These are phyloP conservation scores for Onychomys arenicola DNA, from an alignment of 2,797 vertebrate species.

Conservation along the genomic window DNA sequence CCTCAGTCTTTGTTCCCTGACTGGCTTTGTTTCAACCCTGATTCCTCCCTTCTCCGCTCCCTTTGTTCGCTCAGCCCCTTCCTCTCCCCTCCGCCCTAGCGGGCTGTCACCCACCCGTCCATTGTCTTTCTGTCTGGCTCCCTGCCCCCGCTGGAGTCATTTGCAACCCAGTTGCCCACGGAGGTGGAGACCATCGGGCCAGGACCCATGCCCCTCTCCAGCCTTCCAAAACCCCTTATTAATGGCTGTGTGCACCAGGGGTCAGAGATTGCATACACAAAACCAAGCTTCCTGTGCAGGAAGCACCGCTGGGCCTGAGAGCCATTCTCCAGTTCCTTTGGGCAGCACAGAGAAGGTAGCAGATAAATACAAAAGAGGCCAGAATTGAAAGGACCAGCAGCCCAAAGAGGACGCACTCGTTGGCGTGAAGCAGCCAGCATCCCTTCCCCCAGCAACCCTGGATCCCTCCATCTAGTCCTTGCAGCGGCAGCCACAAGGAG, in stretches of 20 bases:
- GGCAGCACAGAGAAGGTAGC: neutral
- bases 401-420: neutral
- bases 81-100: neutral
- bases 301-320: neutral
- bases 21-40: neutral
- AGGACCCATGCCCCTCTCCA: neutral
- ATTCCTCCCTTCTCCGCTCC: neutral
- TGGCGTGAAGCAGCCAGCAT: neutral
- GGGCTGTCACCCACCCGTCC: neutral
- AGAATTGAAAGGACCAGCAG: too few species aligned
- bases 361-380: neutral
- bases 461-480: neutral
- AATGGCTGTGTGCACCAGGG: neutral
- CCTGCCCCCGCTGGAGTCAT: neutral
- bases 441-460: too few species aligned
- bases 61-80: neutral
- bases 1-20: slow-evolving; percentile 40
- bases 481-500: too few species aligned
- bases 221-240: neutral
- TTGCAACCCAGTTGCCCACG: neutral
- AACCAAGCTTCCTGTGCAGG: neutral
- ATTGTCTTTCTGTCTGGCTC: neutral
- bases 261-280: neutral
- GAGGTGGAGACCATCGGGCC: neutral
- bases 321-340: neutral